Percentiles rank a stretch among this genome's conserved stretches.
These are phyloP conservation scores for Macrotrachela quadricornifera DNA, from an alignment of 1,140 invertebrate genomes.

Conservation along the genomic window DNA sequence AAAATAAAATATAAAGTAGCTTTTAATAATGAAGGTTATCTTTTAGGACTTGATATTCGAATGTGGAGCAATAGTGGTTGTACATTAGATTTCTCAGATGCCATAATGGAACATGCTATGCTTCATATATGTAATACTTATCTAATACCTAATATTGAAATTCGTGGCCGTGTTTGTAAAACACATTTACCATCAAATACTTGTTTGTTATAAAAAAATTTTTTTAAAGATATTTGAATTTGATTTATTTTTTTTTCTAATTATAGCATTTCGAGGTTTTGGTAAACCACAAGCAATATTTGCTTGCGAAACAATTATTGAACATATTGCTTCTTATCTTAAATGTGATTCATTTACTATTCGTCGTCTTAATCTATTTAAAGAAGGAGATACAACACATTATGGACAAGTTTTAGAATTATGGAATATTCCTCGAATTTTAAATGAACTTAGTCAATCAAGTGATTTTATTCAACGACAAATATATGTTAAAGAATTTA, in stretches of 20 bases:
- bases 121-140: conserved; percentile 40
- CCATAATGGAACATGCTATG: conserved; percentile 54
- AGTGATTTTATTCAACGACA: conserved; percentile 44
- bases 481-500: conserved; percentile 43
- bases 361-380: conserved; percentile 52
- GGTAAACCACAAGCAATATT: conserved; percentile 27
- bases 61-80: conserved; percentile 63
- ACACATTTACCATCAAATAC: conserved; percentile 31
- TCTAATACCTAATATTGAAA: conserved; percentile 18
- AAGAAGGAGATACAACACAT: conserved; percentile 52
- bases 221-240: neutral
- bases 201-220: conserved; percentile 13
- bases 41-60: conserved; percentile 36
- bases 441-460: conserved; percentile 51
- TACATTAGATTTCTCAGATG: conserved; percentile 54
- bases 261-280: conserved; percentile 21
- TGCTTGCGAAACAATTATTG: conserved; percentile 20
- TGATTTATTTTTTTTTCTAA: neutral
- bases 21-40: neutral
- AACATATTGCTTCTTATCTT: conserved; percentile 17
- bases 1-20: conserved; percentile 52
- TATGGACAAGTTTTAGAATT: conserved; percentile 50
- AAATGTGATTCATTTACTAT: conserved; percentile 27
- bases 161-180: conserved; percentile 19
- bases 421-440: conserved; percentile 55